These are phyloP conservation scores for Poeciliopsis occidentalis DNA, from an alignment of 2,113 vertebrate species.

Conservation along the genomic window DNA sequence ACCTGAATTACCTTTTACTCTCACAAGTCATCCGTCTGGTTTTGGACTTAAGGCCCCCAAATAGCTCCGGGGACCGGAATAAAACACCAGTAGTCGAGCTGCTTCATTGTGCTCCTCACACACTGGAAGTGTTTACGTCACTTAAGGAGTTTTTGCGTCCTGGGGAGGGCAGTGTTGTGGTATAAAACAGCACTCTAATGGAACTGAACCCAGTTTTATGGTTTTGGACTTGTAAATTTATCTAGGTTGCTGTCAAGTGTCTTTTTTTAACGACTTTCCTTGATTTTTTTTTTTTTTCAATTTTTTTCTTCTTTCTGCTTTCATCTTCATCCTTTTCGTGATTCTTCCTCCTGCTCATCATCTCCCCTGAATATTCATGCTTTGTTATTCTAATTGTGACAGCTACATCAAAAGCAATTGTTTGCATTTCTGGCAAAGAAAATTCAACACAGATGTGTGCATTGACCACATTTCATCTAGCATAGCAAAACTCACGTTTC, in stretches of 20 bases:
- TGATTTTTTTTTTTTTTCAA: background rate
- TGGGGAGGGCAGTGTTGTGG: background rate
- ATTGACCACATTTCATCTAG: constrained; percentile 17
- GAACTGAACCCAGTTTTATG: constrained; percentile 11
- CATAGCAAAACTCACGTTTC: background rate
- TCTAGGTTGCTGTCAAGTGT: constrained; percentile 28
- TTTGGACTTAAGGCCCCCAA: constrained; percentile 33
- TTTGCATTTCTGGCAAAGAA: constrained; percentile 3
- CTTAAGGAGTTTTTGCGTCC: constrained; percentile 21
- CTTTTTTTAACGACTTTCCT: constrained; percentile 3
- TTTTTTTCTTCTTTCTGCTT: constrained; percentile 13
- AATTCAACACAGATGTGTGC: background rate
- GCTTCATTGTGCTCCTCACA: constrained; percentile 12
- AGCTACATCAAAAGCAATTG: constrained; percentile 29
- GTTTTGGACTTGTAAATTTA: constrained; percentile 8
- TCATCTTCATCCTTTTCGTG: constrained; percentile 12
- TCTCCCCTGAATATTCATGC: constrained; percentile 17
- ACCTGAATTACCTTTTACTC: constrained; percentile 60
- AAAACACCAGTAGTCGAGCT: constrained; percentile 41
- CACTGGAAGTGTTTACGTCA: constrained; percentile 19
- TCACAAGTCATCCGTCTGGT: constrained; percentile 49
- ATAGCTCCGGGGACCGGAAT: constrained; percentile 25
- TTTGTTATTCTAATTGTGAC: constrained; percentile 36
- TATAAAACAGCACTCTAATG: constrained; percentile 20
- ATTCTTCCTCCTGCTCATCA: background rate